phyloP scores from a whole-genome alignment of 2,888 invertebrate species.

The Linnaemya tessellans region DNA sequence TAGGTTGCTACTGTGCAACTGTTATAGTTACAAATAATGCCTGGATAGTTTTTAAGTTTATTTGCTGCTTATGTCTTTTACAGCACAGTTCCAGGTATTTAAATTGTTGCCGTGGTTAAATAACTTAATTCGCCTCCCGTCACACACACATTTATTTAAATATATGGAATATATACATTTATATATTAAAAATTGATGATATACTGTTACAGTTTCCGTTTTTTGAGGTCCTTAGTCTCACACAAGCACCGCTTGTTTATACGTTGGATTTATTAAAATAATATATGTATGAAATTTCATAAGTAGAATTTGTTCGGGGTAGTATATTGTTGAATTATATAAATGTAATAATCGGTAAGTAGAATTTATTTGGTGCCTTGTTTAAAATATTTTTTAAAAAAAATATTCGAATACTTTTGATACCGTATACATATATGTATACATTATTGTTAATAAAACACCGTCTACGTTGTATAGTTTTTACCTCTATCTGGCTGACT shows the following conservation, averaged over 20 bases:
- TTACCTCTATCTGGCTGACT: slow-evolving; percentile 61
- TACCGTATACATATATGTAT: slow-evolving; percentile 54
- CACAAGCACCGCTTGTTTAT: slow-evolving; percentile 40
- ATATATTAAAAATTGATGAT: slow-evolving; percentile 61
- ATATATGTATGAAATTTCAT: slow-evolving; percentile 24
- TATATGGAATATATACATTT: slow-evolving; percentile 64
- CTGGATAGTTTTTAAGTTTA: slow-evolving; percentile 19
- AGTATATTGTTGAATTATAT: slow-evolving; percentile 39
- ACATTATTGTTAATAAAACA: slow-evolving; percentile 43
- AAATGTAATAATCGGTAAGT: slow-evolving; percentile 51
- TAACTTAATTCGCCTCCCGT: slow-evolving; percentile 30
- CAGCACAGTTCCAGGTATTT: slow-evolving; percentile 27
- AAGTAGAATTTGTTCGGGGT: slow-evolving; percentile 29
- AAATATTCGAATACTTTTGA: slow-evolving; percentile 72
- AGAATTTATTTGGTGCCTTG: slow-evolving; percentile 17
- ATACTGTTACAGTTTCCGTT: slow-evolving; percentile 66
- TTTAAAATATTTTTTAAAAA: slow-evolving; percentile 55
- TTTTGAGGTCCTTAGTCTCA: slow-evolving; percentile 25
- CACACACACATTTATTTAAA: slow-evolving; percentile 65
- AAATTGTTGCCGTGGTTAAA: slow-evolving; percentile 17
- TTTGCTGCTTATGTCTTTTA: slow-evolving; percentile 32
- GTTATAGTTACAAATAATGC: slow-evolving; percentile 4
- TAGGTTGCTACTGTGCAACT: slow-evolving; percentile 14
- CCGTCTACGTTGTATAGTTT: slow-evolving; percentile 24
- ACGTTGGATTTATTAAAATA: slow-evolving; percentile 18